A percentile compares a stretch with the other conserved stretches of the same genome.
These are phyloP conservation scores for Drosophila mauritiana DNA, from an alignment of 1,140 invertebrate species.

Conservation along the genomic window DNA sequence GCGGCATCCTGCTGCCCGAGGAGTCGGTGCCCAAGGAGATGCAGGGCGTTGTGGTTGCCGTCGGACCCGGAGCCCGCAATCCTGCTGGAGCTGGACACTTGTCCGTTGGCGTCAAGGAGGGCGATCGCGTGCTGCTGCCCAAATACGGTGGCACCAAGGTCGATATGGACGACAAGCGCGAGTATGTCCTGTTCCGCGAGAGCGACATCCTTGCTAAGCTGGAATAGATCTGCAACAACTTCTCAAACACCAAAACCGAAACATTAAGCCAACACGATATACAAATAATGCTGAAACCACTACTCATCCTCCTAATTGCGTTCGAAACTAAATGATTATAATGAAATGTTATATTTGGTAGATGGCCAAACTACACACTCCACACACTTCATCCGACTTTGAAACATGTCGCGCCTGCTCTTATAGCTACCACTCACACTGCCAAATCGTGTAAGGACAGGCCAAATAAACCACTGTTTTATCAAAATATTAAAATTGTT, in stretches of 20 bases:
- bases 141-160: constrained; percentile 99
- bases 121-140: constrained; percentile 97
- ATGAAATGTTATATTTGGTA: constrained; percentile 75
- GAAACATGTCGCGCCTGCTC: background rate
- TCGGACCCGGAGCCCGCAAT: constrained; percentile 94
- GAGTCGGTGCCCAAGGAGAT: constrained; percentile 97
- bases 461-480: constrained; percentile 9
- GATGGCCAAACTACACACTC: constrained; percentile 5
- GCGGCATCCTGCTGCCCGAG: constrained; percentile 98
- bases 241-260: background rate
- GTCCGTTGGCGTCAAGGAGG: constrained; percentile 93
- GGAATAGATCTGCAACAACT: constrained; percentile 78
- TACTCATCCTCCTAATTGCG: constrained; percentile 30
- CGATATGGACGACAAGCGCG: constrained; percentile 91
- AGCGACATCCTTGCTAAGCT: constrained; percentile 98
- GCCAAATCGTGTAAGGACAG: constrained; percentile 11
- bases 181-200: constrained; percentile 98
- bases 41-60: constrained; percentile 96
- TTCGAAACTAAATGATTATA: constrained; percentile 77
- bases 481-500: background rate
- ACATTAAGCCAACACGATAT: too few species aligned
- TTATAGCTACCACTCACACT: background rate
- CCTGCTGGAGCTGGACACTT: constrained; percentile 94
- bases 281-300: background rate
- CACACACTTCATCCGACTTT: background rate